Conservation (phyloP, 2,113 vertebrate genomes). For the Ophiodon elongatus region DNA sequence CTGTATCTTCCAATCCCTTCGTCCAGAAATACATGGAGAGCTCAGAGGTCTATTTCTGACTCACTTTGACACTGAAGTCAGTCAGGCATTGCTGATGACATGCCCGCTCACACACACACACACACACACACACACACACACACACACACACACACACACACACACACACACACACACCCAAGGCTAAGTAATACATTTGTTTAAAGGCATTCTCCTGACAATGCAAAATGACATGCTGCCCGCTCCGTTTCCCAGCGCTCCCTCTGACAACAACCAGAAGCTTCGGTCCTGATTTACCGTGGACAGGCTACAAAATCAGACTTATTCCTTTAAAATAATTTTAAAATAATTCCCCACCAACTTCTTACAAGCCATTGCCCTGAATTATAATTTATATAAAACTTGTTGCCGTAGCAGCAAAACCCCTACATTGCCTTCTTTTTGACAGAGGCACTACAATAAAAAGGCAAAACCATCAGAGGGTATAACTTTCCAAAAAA, state of each 20-base stretch:
- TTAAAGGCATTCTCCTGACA: constrained; percentile 49
- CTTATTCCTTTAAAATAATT: constrained; percentile 9
- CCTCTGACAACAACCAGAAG: constrained; percentile 27
- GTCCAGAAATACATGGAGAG: constrained; percentile 47
- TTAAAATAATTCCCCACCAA: too few relatives aligned
- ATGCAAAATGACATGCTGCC: constrained; percentile 53
- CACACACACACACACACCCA: constrained; percentile 29
- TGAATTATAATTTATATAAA: constrained; percentile 68
- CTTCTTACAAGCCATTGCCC: constrained; percentile 39
- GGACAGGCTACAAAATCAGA: constrained; percentile 18
- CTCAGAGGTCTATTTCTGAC: constrained; percentile 68
- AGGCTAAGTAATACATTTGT: constrained; percentile 53
- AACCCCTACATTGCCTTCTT: constrained; percentile 40
- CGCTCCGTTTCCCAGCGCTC: constrained; percentile 17
- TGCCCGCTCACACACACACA: constrained; percentile 4
- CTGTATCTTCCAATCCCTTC: constrained; percentile 56
- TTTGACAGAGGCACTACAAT: constrained; percentile 50
- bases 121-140: constrained; percentile 16
- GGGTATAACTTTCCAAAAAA: constrained; percentile 49
- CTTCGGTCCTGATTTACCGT: constrained; percentile 13
- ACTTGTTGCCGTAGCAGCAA: constrained; percentile 76
- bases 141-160: constrained; percentile 33
- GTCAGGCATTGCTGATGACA: constrained; percentile 59
- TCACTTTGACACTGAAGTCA: constrained; percentile 63
- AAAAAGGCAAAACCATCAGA: constrained; percentile 46